phyloP scores from a whole-genome alignment of 2,113 vertebrate species.

The Mesembrinibis cayennensis region DNA sequence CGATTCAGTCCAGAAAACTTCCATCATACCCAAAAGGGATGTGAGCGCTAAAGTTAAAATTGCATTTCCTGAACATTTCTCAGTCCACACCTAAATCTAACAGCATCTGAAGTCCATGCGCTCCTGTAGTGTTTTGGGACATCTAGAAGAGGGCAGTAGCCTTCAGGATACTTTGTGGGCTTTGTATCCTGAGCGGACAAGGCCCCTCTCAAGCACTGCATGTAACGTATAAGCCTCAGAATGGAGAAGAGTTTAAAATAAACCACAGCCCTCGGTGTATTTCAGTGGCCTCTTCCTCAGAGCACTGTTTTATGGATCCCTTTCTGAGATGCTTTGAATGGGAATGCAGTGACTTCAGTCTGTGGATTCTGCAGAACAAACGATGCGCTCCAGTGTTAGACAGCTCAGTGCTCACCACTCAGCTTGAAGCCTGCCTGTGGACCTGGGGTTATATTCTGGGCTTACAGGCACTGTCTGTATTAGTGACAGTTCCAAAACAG shows the following conservation, averaged over 20 bases:
- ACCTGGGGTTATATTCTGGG: not conserved
- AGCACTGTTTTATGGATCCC: not conserved
- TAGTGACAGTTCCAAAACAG: not conserved
- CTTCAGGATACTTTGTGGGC: not conserved
- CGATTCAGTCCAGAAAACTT: not conserved
- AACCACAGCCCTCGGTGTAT: not conserved
- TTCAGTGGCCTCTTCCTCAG: not conserved
- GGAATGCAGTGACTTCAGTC: not conserved
- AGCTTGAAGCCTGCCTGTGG: not conserved
- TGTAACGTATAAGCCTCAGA: not conserved
- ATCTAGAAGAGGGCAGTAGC: not conserved
- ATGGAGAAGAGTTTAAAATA: not conserved
- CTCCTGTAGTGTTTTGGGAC: not conserved
- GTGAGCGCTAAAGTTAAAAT: not conserved
- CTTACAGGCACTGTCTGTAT: not conserved
- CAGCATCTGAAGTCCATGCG: not conserved
- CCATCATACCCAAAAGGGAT: not conserved
- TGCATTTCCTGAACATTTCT: not conserved
- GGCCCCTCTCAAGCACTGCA: not conserved
- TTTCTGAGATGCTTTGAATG: not conserved
- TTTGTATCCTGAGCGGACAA: not conserved
- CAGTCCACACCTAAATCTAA: not conserved
- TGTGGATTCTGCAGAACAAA: not conserved
- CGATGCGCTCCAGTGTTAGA: not conserved
- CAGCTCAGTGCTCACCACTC: not conserved